Evolutionary conservation across 2,888 invertebrate genomes (phyloP), one percentile per base, ranked within the genome.

Genomic region (Emesis furor): DNA sequence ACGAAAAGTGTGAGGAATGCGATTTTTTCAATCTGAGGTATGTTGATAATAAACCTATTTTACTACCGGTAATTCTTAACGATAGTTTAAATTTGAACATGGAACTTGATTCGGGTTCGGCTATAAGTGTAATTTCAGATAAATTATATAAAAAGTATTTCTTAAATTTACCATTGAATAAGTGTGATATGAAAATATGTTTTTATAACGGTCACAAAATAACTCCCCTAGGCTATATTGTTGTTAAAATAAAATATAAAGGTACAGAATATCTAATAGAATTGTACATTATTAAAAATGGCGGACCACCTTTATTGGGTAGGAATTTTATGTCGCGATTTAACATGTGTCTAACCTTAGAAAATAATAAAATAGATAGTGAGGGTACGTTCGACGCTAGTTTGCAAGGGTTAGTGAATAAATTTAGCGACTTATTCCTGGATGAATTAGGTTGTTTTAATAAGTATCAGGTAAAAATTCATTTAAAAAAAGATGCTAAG

Each of bases 121-220:
- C 84, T 32, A 80, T 55, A n/a, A 77, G 68, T 30, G 86, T 89
- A 0, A 89, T 86, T 42, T 87, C 83, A 5, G 77, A 89, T 24
- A 73, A 68, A 5, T 75, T 84, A 3, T 86, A 82, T 74, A 39
- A 32, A 8, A 39, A 81, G 8, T 39, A 51, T 17, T 89, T 86
- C 76, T 62, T 51, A 6, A 35, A 75, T 24, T 72, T 69, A 10
- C 42, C 32, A 17, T 55, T 87, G 62, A 24, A 76, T 17, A 46
- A 12, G 46, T 77, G 83, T 69, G 32, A 75, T 42, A 62, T 87
- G 24, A 89, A 78, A 81, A 86, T 89, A 80, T 89, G 89, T 76
- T 77, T 89, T 1, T 88, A 89, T 71, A 81, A 86, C n/a, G 88
- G 89, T 17, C 88, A 89, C 78, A 88, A 87, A 85, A 88, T 90